Percentiles rank a stretch among this genome's conserved stretches.
Evolutionary conservation across 64 coral and sea anemone genomes (phyloP).

Genomic region (Actinia tenebrosa): DNA sequence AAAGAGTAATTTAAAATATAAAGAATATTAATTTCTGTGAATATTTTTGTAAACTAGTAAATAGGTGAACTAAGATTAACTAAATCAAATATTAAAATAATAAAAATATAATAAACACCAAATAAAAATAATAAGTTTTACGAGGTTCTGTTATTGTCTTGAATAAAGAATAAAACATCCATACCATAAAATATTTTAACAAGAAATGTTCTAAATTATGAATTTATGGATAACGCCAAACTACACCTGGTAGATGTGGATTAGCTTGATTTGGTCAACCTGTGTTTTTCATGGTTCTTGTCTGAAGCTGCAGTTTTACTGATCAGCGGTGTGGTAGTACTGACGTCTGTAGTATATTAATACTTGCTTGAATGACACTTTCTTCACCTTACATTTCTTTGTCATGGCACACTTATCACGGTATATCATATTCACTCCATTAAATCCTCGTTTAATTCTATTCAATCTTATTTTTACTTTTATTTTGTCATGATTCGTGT

Average conservation of each 20-base stretch:
- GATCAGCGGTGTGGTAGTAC: background rate
- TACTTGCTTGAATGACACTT: background rate
- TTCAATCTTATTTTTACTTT: background rate
- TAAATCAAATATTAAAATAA: background rate
- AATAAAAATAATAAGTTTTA: background rate
- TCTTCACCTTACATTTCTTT: background rate
- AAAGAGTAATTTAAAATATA: background rate
- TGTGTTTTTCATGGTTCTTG: background rate
- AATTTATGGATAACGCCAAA: background rate
- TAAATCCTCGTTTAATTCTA: background rate
- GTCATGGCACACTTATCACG: background rate
- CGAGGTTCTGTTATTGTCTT: too few relatives aligned
- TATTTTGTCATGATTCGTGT: background rate
- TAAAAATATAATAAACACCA: background rate
- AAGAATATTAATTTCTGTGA: background rate
- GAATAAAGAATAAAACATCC: too few relatives aligned
- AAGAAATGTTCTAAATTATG: too few relatives aligned
- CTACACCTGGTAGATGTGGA: background rate
- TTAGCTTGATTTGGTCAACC: background rate
- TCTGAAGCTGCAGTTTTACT: background rate
- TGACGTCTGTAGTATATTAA: background rate
- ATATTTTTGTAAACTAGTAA: background rate
- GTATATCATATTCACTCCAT: too few relatives aligned
- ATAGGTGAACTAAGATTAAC: background rate
- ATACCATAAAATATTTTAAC: too few relatives aligned